Conservation (phyloP, 2,797 vertebrate species). For the Macropus fuliginosus region DNA sequence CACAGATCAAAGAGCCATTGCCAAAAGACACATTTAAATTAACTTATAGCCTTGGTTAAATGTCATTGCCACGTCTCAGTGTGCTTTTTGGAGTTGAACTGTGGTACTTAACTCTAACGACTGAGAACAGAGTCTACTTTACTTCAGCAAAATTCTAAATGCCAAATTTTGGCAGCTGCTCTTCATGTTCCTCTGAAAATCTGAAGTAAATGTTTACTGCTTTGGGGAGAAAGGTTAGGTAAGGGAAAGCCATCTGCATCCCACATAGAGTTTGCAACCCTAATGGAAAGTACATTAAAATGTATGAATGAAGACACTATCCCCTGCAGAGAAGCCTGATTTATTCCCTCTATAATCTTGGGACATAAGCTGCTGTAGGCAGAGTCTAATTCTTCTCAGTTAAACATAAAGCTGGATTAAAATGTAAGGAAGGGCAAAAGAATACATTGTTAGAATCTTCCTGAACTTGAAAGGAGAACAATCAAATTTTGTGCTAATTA, state of each 20-base stretch:
- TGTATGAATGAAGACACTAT: not conserved
- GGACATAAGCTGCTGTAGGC: not conserved
- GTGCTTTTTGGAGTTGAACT: constrained; percentile 66
- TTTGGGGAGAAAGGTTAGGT: not conserved
- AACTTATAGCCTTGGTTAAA: constrained; percentile 73
- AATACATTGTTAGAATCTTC: not conserved
- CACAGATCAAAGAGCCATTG: constrained; percentile 74
- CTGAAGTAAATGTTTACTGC: constrained; percentile 44
- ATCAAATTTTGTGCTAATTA: not conserved
- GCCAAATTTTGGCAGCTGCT: constrained; percentile 63
- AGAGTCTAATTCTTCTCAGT: not conserved
- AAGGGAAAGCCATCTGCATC: not conserved
- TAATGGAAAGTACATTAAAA: not conserved
- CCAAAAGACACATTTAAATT: constrained; percentile 65
- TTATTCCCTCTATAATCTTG: not conserved
- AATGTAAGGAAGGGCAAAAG: constrained; percentile 21
- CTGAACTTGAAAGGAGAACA: not conserved
- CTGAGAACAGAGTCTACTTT: constrained; percentile 61
- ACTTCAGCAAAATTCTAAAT: constrained; percentile 38
- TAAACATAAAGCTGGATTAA: constrained; percentile 36
- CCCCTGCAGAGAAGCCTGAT: not conserved
- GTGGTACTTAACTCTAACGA: constrained; percentile 65
- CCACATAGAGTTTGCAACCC: not conserved
- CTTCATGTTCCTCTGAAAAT: constrained; percentile 61
- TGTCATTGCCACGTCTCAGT: constrained; percentile 65